Conservation (phyloP, 2,797 vertebrate genomes). For the Gallirallus australis region DNA sequence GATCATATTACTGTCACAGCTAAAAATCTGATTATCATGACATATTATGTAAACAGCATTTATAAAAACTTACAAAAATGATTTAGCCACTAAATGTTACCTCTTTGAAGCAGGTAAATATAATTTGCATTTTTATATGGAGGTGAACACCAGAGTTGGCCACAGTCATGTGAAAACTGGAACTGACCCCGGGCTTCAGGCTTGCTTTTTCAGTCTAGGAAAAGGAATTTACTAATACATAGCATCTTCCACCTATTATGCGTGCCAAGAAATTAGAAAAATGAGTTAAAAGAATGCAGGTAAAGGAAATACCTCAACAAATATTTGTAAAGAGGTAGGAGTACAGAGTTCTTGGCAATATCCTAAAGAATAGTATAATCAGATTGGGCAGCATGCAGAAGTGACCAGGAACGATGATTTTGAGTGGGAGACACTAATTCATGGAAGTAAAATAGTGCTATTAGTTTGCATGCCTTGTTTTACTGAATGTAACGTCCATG, state of each 20-base stretch:
- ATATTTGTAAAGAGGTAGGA: neutral
- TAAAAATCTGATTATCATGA: neutral
- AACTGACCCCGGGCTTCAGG: neutral
- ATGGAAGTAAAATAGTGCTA: neutral
- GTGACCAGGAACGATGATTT: neutral
- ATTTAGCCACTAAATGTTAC: neutral
- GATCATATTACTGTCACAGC: neutral
- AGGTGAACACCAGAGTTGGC: neutral
- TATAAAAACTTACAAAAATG: neutral
- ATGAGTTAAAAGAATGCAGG: neutral
- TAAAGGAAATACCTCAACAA: neutral
- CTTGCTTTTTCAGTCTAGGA: neutral
- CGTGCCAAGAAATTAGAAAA: neutral
- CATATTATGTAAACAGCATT: constrained; percentile 19
- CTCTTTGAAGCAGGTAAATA: neutral
- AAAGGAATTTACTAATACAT: neutral
- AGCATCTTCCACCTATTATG: neutral
- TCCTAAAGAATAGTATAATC: neutral
- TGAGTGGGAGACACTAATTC: neutral
- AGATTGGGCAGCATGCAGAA: neutral
- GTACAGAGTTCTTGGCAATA: neutral
- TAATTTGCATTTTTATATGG: constrained; percentile 7
- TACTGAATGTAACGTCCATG: neutral
- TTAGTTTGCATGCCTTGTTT: neutral
- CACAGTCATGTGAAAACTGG: neutral